These are phyloP conservation scores for Biston betularia DNA, from an alignment of 2,888 invertebrate genomes.

Conservation along the genomic window DNA sequence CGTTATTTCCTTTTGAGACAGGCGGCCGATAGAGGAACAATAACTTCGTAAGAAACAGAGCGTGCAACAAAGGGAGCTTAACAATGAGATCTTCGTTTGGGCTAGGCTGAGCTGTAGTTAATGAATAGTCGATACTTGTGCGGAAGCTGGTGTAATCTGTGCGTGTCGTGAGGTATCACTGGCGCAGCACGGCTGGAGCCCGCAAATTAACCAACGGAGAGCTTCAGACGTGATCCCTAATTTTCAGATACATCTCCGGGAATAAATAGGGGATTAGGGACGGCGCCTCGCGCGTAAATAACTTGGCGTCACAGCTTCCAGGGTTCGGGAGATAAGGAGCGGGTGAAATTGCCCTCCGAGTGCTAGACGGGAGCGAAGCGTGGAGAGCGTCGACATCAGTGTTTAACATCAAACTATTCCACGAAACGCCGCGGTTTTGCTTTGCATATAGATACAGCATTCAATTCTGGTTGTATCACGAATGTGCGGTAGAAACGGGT, in stretches of 20 bases:
- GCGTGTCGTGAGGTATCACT: slow-evolving; percentile 62
- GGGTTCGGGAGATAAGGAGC: slow-evolving; percentile 74
- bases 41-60: slow-evolving; percentile 37
- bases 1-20: slow-evolving; percentile 43
- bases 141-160: slow-evolving; percentile 44
- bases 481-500: slow-evolving; percentile 42
- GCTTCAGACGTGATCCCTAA: slow-evolving; percentile 81
- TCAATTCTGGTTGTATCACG: slow-evolving; percentile 47
- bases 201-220: slow-evolving; percentile 76
- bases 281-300: slow-evolving; percentile 81
- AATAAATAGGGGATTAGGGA: slow-evolving; percentile 85
- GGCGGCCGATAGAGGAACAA: slow-evolving; percentile 39
- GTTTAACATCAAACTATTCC: slow-evolving; percentile 42
- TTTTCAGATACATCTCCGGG: slow-evolving; percentile 85
- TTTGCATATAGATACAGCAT: slow-evolving; percentile 46
- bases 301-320: slow-evolving; percentile 74
- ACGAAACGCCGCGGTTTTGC: slow-evolving; percentile 35
- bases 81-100: slow-evolving; percentile 31
- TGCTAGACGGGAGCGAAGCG: slow-evolving; percentile 49
- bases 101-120: slow-evolving; percentile 9
- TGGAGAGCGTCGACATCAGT: slow-evolving; percentile 32
- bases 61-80: slow-evolving; percentile 32
- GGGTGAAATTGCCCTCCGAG: slow-evolving; percentile 70
- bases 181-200: slow-evolving; percentile 56
- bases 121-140: slow-evolving; percentile 28